Base-by-base conservation (phyloP, 2,888 invertebrate genomes). In the Apocheima hispidaria region DNA sequence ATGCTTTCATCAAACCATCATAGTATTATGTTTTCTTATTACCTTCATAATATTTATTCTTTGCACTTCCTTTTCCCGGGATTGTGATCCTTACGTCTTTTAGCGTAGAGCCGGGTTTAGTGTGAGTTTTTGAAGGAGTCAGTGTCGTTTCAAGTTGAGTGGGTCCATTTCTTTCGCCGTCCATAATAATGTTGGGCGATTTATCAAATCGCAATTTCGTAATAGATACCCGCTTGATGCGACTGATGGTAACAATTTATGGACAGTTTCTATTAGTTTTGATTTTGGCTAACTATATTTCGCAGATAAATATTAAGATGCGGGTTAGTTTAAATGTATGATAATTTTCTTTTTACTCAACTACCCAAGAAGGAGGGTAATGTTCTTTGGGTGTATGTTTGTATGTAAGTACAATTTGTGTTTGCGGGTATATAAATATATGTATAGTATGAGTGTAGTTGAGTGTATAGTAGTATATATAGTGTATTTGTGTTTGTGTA, bases 181-280 rank as follows among this genome's bases (percentile, higher is more conserved):
- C 88, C 83, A 83, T 86, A 87, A 90, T 92, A 92, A 92, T 92
- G 92, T 87, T 86, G 83, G 87, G 86, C 84, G 87, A 91, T 92
- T 91, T 90, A 89, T 92, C 90, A 92, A 92, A 91, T 88, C 83
- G 88, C 92, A 92, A 91, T 92, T 90, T 86, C 88, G 90, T 91
- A 91, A 92, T 90, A 92, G 90, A 92, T 90, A 91, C 88, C 85
- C 81, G 86, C 85, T 84, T 86, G 88, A 89, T 88, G 86, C 77
- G 84, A 83, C 82, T 78, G 78, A 77, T 83, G 86, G 87, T 87
- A 86, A 81, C 63, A 83, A 81, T 77, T 77, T 82, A 87, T 84
- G 83, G 82, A 84, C 41, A 60, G 36, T 63, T 59, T 66, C 53
- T 56, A 65, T 60, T 63, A 56, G 52, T 61, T 61, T 51, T 48